Base-by-base conservation (phyloP, 2,888 invertebrate genomes). In the Encarsia formosa region DNA sequence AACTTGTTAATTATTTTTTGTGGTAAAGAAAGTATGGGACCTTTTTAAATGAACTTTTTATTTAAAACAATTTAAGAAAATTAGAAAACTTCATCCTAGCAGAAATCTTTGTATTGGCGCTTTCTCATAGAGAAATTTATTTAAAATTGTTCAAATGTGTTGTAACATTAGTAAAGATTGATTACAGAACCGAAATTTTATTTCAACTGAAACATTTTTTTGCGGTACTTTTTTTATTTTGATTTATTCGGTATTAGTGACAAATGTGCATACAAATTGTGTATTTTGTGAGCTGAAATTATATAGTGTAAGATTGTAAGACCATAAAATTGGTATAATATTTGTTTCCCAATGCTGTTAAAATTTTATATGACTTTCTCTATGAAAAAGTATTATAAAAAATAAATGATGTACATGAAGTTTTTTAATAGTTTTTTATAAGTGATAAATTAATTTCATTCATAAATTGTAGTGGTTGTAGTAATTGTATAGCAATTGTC, bases 1-100 rank as follows among this genome's bases (percentile, higher is more conserved):
- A 65, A 61, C 51, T 63, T 58, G 56, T 62, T 59, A 59, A 59
- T 63, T 63, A 29, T 42, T 43, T 47, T 55, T 37, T 22, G 34
- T 42, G 44, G 50, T 47, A 48, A 51, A 44, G 37, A 26, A 44
- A 43, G 35, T 31, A 44, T 13, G 41, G 47, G 40, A 13, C n/a
- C n/a, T 51, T 44, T 42, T 51, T 34, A 40, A 47, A 13, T 4
- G 26, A 49, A 51, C 35, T 48, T 26, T 31, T 47, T 44, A 41
- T 47, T 5, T 22, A n/a, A 51, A 48, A 51, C 1, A 2, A 43
- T 32, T 5, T 4, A 48, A 39, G 19, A 20, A 42, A 29, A 13
- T 32, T 34, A 29, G 20, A 19, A 46, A 43, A 42, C 39, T 26
- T 49, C 24, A 49, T 48, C 51, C 48, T 31, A n/a, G n/a, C n/a